Evolutionary conservation across 2,797 vertebrate species (phyloP), one percentile per base, ranked within the genome.

Genomic region (Pseudochaenichthys georgianus): DNA sequence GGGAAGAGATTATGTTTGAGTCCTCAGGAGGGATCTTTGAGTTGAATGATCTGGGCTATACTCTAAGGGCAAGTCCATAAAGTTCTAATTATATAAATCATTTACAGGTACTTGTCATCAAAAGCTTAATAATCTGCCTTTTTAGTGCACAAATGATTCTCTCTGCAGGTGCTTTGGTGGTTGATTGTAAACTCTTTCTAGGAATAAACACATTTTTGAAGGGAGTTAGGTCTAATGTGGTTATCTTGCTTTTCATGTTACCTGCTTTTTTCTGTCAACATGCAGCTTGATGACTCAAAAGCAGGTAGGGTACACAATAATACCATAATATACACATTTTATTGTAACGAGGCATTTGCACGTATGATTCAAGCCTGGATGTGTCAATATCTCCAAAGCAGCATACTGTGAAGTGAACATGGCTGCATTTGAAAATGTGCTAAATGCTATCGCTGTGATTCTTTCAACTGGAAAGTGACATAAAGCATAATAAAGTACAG

Each of bases 191-290:
- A 15, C n/a, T 47, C 38, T 43, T 65, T 43, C 13, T 13, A 28
- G 28, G 28, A 28, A 45, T 28, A 63, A 31, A 1, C 41, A 59
- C 45, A 51, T 5, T 38, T 15, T 12, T 48, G 7, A 53, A 47
- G 17, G 12, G 16, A 38, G 51, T 23, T 23, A 7, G 10, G 4
- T 54, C 2, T 60, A 5, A 3, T 47, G 5, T 1, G 28, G 3
- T 55, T 31, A 31, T 70, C 59, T 60, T 42, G 13, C 28, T 65
- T 55, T 65, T 28, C n/a, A 47, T 48, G 31, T 48, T 17, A 2
- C 21, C 11, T 46, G 9, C 57, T 41, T 1, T 57, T 45, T 68
- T 23, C 46, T 64, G 45, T 75, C 41, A 54, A 58, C 68, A 67
- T 51, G 63, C 72, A 78, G 71, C 62, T 6, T 10, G 48, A 42